phyloP scores from a whole-genome alignment of 2,888 invertebrate species.

The Hypomecis atomaria region DNA sequence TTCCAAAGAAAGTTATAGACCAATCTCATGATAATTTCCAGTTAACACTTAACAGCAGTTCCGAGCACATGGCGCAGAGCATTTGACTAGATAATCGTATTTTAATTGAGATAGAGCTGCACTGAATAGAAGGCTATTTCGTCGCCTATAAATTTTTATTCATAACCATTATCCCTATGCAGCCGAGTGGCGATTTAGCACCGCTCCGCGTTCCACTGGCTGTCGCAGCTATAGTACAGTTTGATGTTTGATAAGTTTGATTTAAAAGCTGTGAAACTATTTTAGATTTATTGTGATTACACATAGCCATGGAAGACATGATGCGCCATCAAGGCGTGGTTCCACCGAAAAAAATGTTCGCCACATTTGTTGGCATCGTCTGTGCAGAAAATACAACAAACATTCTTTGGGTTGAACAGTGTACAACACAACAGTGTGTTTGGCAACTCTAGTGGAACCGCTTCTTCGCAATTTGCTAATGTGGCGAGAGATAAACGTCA shows the following conservation, averaged over 20 bases:
- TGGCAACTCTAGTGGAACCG: no score
- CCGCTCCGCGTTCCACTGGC: slow-evolving; percentile 9
- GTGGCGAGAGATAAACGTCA: no score
- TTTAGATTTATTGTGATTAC: slow-evolving; percentile 10
- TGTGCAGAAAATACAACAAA: no score
- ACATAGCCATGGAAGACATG: no score
- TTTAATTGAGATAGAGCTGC: slow-evolving; percentile 77
- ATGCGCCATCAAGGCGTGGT: no score
- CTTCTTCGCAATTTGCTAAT: no score
- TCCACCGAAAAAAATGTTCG: no score
- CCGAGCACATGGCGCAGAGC: slow-evolving; percentile 64
- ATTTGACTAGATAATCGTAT: slow-evolving; percentile 71
- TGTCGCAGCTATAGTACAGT: slow-evolving; percentile 17
- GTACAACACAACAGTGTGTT: no score
- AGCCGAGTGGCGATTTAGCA: slow-evolving; percentile 47
- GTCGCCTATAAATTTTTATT: slow-evolving; percentile 72
- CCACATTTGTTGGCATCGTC: no score
- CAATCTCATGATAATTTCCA: slow-evolving; percentile 53
- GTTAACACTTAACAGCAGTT: slow-evolving; percentile 63
- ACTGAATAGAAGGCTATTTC: slow-evolving; percentile 70
- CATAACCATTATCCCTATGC: slow-evolving; percentile 64
- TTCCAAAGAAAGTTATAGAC: slow-evolving; percentile 49
- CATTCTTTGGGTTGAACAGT: no score
- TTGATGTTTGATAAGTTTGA: no score
- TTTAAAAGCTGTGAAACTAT: slow-evolving; percentile 18